Evolutionary conservation across 1,140 invertebrate species (phyloP).

Genomic region (Formica selysi): DNA sequence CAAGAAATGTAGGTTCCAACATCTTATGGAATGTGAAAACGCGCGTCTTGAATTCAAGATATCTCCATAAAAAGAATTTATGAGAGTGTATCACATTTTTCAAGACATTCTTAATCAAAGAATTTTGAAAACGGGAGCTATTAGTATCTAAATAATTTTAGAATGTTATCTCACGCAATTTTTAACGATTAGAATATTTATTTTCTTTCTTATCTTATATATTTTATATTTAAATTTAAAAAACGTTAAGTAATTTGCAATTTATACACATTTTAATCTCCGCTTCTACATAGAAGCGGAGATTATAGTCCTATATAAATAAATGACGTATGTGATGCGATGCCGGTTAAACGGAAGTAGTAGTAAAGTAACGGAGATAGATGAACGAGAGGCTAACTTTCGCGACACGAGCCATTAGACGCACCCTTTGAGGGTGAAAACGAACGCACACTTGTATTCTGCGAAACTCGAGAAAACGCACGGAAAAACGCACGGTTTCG

Average conservation of each 20-base stretch:
- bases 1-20: constrained; percentile 6
- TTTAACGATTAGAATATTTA: background rate
- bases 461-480: constrained; percentile 15
- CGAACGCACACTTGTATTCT: constrained; percentile 46
- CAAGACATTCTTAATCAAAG: background rate
- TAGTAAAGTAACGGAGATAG: constrained; percentile 5
- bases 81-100: background rate
- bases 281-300: background rate
- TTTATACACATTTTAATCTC: background rate
- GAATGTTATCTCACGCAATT: background rate
- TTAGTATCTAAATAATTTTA: background rate
- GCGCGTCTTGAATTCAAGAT: background rate
- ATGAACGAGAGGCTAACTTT: constrained; percentile 50
- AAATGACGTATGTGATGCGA: constrained; percentile 30
- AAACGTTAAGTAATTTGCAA: background rate
- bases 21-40: background rate
- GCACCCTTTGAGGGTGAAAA: constrained; percentile 57
- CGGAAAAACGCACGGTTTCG: constrained; percentile 53
- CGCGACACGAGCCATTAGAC: constrained; percentile 67
- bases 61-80: background rate
- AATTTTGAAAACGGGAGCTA: background rate
- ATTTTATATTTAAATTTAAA: background rate
- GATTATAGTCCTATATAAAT: background rate
- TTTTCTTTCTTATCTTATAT: background rate
- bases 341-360: constrained; percentile 23